Evolutionary conservation across 2,888 invertebrate genomes (phyloP).

Genomic region (Hypolimnas misippus): DNA sequence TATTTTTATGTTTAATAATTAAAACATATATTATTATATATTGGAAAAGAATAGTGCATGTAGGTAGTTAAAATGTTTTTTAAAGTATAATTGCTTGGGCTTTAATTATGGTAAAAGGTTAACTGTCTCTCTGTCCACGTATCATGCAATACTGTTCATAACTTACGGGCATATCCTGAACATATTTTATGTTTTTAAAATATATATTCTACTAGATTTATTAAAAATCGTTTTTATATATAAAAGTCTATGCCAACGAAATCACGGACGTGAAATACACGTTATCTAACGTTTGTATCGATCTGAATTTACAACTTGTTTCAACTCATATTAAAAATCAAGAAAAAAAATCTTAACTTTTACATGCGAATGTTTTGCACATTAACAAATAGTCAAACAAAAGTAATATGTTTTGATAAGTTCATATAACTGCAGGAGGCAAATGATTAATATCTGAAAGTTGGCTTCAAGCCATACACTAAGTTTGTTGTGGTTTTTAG

Average conservation of each 20-base stretch:
- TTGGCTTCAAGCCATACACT: conserved; percentile 66
- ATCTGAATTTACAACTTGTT: background rate
- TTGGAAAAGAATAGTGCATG: background rate
- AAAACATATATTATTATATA: background rate
- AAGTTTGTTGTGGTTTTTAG: conserved; percentile 55
- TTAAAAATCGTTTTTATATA: too few relatives aligned
- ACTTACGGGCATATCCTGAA: background rate
- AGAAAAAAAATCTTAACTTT: background rate
- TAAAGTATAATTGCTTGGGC: background rate
- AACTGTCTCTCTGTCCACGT: background rate
- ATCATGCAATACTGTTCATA: background rate
- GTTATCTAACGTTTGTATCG: background rate
- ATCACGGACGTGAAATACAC: background rate
- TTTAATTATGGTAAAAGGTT: conserved; percentile 6
- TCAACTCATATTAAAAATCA: background rate
- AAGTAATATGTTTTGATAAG: conserved; percentile 11
- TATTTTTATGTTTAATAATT: background rate
- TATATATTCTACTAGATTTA: too few relatives aligned
- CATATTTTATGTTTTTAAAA: too few relatives aligned
- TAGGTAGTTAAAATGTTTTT: background rate
- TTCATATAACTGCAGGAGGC: conserved; percentile 21
- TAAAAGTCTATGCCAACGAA: background rate
- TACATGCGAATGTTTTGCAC: background rate
- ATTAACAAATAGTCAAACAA: background rate
- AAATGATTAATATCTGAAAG: conserved; percentile 67